Evolutionary conservation across 2,797 vertebrate species (phyloP).

Genomic region (Epinephelus awoara): DNA sequence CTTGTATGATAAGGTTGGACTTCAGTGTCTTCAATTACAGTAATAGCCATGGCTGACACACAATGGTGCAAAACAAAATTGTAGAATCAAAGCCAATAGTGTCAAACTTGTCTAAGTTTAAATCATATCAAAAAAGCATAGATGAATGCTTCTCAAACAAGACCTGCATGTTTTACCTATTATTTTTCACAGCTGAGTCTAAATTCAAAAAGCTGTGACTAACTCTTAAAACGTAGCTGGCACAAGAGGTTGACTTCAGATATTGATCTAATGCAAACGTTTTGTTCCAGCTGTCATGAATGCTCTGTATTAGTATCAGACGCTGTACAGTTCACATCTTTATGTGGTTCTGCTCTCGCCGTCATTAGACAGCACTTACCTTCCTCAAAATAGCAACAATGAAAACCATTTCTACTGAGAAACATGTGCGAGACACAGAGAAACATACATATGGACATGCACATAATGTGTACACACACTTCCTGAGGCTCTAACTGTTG

Average conservation of each 20-base stretch:
- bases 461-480: conserved; percentile 3
- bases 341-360: conserved; percentile 30
- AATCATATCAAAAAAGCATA: too few species aligned
- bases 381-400: conserved; percentile 23
- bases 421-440: conserved; percentile 45
- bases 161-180: not conserved
- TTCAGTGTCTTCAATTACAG: too few species aligned
- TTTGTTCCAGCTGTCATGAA: conserved; percentile 15
- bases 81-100: too few species aligned
- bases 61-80: too few species aligned
- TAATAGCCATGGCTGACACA: too few species aligned
- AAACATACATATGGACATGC: conserved; percentile 4
- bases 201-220: conserved; percentile 5
- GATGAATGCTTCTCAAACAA: not conserved
- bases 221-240: not conserved
- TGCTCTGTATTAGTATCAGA: conserved; percentile 25
- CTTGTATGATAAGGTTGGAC: too few species aligned
- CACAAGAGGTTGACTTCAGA: not conserved
- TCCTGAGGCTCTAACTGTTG: conserved; percentile 24
- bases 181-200: not conserved
- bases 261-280: not conserved
- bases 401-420: conserved; percentile 35
- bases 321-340: conserved; percentile 15
- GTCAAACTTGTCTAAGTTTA: too few species aligned
- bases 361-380: conserved; percentile 32